Evolutionary conservation across 1,140 invertebrate genomes (phyloP).

Genomic region (Leptopilina clavipes): DNA sequence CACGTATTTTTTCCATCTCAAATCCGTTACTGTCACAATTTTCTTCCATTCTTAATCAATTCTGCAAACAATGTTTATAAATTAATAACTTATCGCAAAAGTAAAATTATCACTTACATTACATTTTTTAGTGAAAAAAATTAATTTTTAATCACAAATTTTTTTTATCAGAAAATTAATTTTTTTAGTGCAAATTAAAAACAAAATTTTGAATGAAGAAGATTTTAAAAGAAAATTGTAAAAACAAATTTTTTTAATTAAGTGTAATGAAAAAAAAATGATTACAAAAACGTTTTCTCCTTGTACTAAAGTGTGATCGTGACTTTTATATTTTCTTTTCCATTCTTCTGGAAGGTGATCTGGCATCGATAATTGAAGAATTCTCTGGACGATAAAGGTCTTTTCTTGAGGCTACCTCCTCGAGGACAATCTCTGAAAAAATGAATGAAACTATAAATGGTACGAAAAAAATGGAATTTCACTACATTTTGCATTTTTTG

Average conservation of each 20-base stretch:
- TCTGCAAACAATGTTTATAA: background rate
- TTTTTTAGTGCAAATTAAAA: too few relatives aligned
- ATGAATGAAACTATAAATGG: background rate
- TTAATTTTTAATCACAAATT: too few relatives aligned
- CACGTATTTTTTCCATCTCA: background rate
- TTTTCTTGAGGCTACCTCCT: background rate
- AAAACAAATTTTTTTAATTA: background rate
- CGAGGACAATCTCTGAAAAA: background rate
- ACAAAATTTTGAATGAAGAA: background rate
- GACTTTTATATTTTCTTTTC: background rate
- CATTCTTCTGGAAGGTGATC: background rate
- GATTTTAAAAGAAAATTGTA: background rate
- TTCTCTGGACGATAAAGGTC: background rate
- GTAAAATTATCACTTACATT: too few relatives aligned
- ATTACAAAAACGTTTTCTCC: conserved; percentile 1
- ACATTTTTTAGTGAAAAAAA: too few relatives aligned
- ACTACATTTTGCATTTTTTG: too few relatives aligned
- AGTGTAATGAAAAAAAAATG: background rate
- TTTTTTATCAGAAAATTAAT: too few relatives aligned
- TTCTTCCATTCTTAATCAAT: background rate
- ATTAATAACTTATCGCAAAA: too few relatives aligned
- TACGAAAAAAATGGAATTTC: too few relatives aligned
- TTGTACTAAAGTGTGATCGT: background rate
- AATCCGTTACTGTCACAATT: background rate
- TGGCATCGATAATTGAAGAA: background rate